Percentiles rank a stretch among this genome's conserved stretches.
Conservation (phyloP, 2,888 invertebrate genomes). For the Elegia similella region DNA sequence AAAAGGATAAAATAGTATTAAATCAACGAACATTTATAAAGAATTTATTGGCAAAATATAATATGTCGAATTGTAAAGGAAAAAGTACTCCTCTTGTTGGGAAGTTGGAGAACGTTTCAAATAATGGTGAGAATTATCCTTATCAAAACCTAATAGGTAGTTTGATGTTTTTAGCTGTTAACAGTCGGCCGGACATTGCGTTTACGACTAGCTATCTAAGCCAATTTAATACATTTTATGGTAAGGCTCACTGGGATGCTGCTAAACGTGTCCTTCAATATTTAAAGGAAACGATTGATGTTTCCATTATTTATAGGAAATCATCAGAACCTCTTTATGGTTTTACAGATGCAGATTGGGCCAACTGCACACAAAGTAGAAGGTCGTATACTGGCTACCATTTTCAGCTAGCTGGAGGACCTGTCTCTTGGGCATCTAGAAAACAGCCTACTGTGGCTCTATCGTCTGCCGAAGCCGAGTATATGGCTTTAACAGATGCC, state of each 20-base stretch:
- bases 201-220: background rate
- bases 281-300: background rate
- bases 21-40: background rate
- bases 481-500: background rate
- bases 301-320: background rate
- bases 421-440: background rate
- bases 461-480: background rate
- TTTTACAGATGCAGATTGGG: background rate
- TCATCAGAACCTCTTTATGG: background rate
- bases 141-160: background rate
- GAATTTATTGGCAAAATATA: background rate
- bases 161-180: background rate
- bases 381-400: background rate
- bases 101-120: background rate
- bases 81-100: background rate
- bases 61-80: background rate
- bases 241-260: background rate
- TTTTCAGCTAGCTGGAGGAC: background rate
- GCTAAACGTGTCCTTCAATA: slow-evolving; percentile 2
- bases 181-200: background rate
- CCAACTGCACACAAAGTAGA: background rate
- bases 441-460: slow-evolving; percentile 3
- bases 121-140: background rate
- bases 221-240: background rate
- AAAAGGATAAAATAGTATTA: background rate